Percentiles rank a stretch among this genome's conserved stretches.
These are phyloP conservation scores for Melanotaenia duboulayi DNA, from an alignment of 2,113 vertebrate genomes.

Conservation along the genomic window DNA sequence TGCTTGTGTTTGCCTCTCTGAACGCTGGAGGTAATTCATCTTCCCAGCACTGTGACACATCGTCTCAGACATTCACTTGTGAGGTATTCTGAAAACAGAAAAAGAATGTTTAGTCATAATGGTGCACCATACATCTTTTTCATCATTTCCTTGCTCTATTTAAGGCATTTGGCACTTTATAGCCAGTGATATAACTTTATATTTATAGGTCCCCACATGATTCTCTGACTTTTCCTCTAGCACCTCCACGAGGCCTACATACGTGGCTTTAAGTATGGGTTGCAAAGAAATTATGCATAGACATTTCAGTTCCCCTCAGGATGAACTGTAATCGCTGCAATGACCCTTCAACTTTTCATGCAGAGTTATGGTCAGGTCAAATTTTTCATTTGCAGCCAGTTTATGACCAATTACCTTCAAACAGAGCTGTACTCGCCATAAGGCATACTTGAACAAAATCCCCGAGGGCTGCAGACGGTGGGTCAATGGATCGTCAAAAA, in stretches of 20 bases:
- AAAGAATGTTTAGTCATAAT: neutral
- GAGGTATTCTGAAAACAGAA: constrained; percentile 14
- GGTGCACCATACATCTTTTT: neutral
- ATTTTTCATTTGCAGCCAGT: constrained; percentile 23
- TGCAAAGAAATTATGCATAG: neutral
- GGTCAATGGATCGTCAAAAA: neutral
- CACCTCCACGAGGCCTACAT: neutral
- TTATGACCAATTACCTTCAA: constrained; percentile 19
- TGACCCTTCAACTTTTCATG: constrained; percentile 8
- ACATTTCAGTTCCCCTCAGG: neutral
- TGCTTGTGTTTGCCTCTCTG: constrained; percentile 5
- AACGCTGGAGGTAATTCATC: constrained; percentile 23
- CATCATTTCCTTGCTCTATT: neutral
- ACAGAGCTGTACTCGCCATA: neutral
- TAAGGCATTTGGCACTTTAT: neutral
- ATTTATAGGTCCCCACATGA: neutral
- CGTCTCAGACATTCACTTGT: constrained; percentile 16
- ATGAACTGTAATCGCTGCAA: neutral
- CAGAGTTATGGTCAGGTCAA: neutral
- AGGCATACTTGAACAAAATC: neutral
- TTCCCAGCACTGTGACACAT: constrained; percentile 5
- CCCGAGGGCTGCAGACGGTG: neutral
- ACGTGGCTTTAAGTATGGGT: neutral
- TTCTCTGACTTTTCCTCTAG: neutral
- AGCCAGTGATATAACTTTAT: neutral